Evolutionary conservation across 2,888 invertebrate species (phyloP).

Genomic region (Amiota communis): DNA sequence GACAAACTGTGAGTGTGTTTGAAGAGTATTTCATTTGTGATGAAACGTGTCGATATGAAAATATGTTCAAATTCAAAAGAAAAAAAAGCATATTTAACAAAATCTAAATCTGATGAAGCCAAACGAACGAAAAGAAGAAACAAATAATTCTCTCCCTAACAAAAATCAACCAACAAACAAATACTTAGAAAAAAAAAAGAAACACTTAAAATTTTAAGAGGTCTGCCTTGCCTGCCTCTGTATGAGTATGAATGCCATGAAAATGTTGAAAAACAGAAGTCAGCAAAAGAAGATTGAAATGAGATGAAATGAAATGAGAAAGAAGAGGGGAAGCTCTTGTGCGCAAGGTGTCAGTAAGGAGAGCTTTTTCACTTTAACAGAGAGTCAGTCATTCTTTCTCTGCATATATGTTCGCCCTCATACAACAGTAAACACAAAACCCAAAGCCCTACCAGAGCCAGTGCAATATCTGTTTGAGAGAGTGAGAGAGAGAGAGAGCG

Average conservation of each 20-base stretch:
- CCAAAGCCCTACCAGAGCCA: background rate
- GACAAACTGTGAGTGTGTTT: background rate
- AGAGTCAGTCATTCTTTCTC: too few relatives aligned
- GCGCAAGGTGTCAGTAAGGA: background rate
- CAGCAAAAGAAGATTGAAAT: background rate
- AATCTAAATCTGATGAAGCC: background rate
- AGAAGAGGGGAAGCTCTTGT: background rate
- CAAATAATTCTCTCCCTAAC: conserved; percentile 8
- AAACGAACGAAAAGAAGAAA: background rate
- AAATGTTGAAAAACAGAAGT: background rate
- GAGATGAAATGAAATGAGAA: background rate
- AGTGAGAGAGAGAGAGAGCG: background rate
- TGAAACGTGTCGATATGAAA: conserved; percentile 24
- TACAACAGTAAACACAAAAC: too few relatives aligned
- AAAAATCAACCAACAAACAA: conserved; percentile 6
- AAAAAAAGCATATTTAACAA: background rate
- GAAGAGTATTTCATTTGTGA: background rate
- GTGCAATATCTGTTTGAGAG: background rate
- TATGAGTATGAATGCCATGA: background rate
- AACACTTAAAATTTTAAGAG: background rate
- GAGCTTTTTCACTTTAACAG: background rate
- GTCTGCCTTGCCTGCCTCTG: background rate
- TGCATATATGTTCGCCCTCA: too few relatives aligned
- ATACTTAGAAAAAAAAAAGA: background rate
- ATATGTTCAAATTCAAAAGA: background rate